These are phyloP conservation scores for Melinaea marsaeus DNA, from an alignment of 2,888 invertebrate species.

Conservation along the genomic window DNA sequence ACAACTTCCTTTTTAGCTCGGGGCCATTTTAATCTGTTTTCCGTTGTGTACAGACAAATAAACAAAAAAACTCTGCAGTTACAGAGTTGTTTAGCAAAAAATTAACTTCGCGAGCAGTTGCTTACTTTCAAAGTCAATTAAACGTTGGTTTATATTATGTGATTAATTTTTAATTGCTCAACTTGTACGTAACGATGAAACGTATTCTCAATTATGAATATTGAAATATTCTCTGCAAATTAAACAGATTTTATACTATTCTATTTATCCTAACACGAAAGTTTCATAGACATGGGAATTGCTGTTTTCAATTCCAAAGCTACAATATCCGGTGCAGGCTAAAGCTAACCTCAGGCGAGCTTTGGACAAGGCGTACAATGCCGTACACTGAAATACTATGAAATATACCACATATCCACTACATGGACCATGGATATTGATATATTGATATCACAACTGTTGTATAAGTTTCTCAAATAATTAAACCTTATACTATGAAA, in stretches of 20 bases:
- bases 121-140: slow-evolving; percentile 31
- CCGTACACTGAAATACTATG: no score
- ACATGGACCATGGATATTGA: slow-evolving; percentile 8
- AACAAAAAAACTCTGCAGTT: slow-evolving; percentile 43
- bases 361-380: slow-evolving; percentile 37
- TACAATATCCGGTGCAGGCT: slow-evolving; percentile 26
- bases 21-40: slow-evolving; percentile 72
- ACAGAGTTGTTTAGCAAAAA: slow-evolving; percentile 50
- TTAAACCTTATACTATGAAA: no score
- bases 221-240: no score
- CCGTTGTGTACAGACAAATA: slow-evolving; percentile 51
- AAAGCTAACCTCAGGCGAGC: slow-evolving; percentile 43
- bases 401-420: slow-evolving; percentile 7
- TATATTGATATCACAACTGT: no score
- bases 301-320: slow-evolving; percentile 29
- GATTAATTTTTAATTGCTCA: neutral
- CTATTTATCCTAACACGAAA: no score
- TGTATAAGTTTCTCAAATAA: no score
- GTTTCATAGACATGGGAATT: no score
- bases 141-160: slow-evolving; percentile 13
- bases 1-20: slow-evolving; percentile 56
- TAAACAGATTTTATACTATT: no score
- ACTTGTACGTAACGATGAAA: no score
- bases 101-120: slow-evolving; percentile 41
- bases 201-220: no score